A percentile compares a stretch with the other conserved stretches of the same genome.
These are phyloP conservation scores for Aurelia coerulea DNA, from an alignment of 30 jellyfish, hydroid and myxozoan genomes.

Conservation along the genomic window DNA sequence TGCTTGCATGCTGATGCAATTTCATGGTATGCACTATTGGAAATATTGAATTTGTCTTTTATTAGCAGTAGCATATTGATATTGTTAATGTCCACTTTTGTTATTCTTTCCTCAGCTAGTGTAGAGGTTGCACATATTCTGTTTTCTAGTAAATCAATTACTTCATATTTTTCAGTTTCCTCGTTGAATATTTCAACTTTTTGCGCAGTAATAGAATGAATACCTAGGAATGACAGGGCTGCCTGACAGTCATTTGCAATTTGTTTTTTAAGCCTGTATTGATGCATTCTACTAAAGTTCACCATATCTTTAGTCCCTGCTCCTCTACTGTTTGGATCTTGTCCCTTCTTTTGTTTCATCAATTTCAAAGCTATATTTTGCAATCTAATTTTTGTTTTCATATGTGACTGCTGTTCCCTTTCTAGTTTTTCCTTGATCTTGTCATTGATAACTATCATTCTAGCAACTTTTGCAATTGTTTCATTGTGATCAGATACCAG, in stretches of 20 bases:
- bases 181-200: not conserved
- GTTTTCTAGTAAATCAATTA: not conserved
- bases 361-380: too few species aligned
- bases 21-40: conserved; percentile 29
- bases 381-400: too few species aligned
- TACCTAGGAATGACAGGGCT: conserved; percentile 15
- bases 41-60: conserved; percentile 31
- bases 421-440: too few species aligned
- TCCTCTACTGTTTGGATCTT: too few species aligned
- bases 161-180: too few species aligned
- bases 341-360: too few species aligned
- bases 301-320: too few species aligned
- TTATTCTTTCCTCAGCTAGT: not conserved
- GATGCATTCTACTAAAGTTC: too few species aligned
- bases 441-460: too few species aligned
- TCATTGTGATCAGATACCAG: too few species aligned
- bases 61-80: conserved; percentile 13
- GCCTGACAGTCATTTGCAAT: conserved; percentile 7
- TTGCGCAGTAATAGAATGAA: not conserved
- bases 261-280: not conserved
- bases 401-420: too few species aligned
- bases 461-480: too few species aligned
- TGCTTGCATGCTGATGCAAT: not conserved
- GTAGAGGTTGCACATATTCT: not conserved
- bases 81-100: conserved; percentile 4